These are phyloP conservation scores for Agriopis leucophaearia DNA, from an alignment of 2,888 invertebrate genomes.

Conservation along the genomic window DNA sequence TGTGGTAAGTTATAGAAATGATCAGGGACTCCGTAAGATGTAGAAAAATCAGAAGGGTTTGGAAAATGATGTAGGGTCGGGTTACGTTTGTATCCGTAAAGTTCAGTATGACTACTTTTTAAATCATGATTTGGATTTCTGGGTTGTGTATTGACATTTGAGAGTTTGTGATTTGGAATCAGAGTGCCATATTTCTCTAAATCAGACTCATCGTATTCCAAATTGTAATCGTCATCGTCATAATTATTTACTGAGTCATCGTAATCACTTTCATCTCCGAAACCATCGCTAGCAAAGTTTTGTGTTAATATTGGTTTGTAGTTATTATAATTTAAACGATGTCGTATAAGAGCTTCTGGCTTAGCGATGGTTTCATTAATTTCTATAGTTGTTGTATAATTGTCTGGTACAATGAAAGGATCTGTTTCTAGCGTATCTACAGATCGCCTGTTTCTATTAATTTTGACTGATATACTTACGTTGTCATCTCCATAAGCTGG, in stretches of 20 bases:
- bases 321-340: constrained; percentile 41
- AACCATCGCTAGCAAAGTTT: constrained; percentile 38
- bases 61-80: constrained; percentile 15
- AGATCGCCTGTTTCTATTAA: constrained; percentile 49
- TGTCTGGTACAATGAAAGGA: constrained; percentile 59
- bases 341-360: constrained; percentile 58
- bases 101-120: constrained; percentile 40
- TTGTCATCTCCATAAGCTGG: constrained; percentile 75
- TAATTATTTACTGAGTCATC: constrained; percentile 30
- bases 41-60: constrained; percentile 36
- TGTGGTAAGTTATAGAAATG: constrained; percentile 35
- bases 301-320: constrained; percentile 29
- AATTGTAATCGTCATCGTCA: constrained; percentile 52
- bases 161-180: constrained; percentile 46
- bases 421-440: constrained; percentile 62
- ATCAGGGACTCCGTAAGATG: constrained; percentile 50
- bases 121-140: constrained; percentile 38
- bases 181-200: constrained; percentile 49
- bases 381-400: constrained; percentile 42
- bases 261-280: constrained; percentile 49
- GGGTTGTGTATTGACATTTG: constrained; percentile 20
- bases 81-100: constrained; percentile 36
- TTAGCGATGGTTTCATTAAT: constrained; percentile 53
- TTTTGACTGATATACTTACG: constrained; percentile 70
- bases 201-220: constrained; percentile 58